Evolutionary conservation across 2,113 vertebrate species (phyloP).

Genomic region (Taurulus bubalis): DNA sequence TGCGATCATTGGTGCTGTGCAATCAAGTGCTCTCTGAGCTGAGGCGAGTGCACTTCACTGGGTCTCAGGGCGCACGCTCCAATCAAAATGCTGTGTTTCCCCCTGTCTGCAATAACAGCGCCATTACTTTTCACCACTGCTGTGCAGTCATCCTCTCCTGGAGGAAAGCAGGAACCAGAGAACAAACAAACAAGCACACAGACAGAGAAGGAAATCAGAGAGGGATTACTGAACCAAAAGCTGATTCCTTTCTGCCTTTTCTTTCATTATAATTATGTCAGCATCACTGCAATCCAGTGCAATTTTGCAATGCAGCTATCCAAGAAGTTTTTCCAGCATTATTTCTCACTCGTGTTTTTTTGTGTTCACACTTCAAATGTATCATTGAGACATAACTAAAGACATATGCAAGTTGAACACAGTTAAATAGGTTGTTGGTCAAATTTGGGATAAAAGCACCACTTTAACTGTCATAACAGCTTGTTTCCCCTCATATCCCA

Average conservation of each 20-base stretch:
- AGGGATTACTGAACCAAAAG: conserved; percentile 68
- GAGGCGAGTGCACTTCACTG: conserved; percentile 80
- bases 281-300: conserved; percentile 54
- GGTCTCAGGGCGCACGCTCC: conserved; percentile 75
- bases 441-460: conserved; percentile 4
- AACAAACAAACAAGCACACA: conserved; percentile 69
- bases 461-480: neutral
- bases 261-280: conserved; percentile 54
- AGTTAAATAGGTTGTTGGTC: neutral
- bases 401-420: neutral
- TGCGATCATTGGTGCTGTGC: conserved; percentile 82
- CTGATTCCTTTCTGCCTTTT: conserved; percentile 55
- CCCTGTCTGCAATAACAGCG: conserved; percentile 71
- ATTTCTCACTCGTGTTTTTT: neutral
- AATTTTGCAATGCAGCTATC: conserved; percentile 29
- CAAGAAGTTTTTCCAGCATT: conserved; percentile 27
- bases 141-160: conserved; percentile 68
- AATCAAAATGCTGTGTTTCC: conserved; percentile 78
- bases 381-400: neutral
- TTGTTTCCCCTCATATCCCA: neutral
- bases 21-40: conserved; percentile 84
- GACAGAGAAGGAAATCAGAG: conserved; percentile 66
- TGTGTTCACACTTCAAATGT: neutral
- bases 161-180: conserved; percentile 56
- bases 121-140: conserved; percentile 70